Percentiles rank a stretch among this genome's conserved stretches.
Conservation (phyloP, 1,140 invertebrate genomes). For the Lasioglossum baleicum region DNA sequence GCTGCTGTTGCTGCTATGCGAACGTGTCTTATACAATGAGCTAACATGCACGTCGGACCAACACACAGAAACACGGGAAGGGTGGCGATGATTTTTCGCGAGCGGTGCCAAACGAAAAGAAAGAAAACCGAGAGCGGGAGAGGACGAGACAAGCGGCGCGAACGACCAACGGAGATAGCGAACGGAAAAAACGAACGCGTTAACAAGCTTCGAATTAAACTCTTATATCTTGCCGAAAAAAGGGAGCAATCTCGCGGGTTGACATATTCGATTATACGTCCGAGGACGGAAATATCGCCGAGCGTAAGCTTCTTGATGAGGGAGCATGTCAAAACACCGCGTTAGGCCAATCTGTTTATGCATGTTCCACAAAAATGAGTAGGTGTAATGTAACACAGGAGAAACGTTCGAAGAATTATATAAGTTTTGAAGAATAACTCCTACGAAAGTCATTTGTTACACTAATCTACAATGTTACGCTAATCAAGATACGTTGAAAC, state of each 20-base stretch:
- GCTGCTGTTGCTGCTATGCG: slow-evolving; percentile 18
- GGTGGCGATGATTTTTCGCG: slow-evolving; percentile 51
- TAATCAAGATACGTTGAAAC: too few relatives aligned
- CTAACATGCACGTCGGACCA: not conserved
- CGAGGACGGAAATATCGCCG: not conserved
- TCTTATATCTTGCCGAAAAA: not conserved
- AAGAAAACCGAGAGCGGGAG: not conserved
- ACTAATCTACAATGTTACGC: too few relatives aligned
- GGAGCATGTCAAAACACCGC: too few relatives aligned
- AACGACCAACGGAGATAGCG: not conserved
- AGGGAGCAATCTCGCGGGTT: not conserved
- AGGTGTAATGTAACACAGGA: too few relatives aligned
- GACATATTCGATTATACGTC: not conserved
- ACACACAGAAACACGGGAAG: not conserved
- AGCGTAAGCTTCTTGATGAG: too few relatives aligned
- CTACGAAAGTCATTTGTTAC: too few relatives aligned
- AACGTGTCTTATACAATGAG: slow-evolving; percentile 47
- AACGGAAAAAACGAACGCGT: too few relatives aligned
- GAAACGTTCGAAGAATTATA: too few relatives aligned
- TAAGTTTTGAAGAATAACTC: too few relatives aligned
- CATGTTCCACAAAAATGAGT: too few relatives aligned
- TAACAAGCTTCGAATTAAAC: not conserved
- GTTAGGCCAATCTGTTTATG: too few relatives aligned
- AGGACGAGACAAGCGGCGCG: not conserved
- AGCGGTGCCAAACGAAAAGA: not conserved